phyloP scores from a whole-genome alignment of 2,888 invertebrate genomes.

The Caenorhabditis angaria region DNA sequence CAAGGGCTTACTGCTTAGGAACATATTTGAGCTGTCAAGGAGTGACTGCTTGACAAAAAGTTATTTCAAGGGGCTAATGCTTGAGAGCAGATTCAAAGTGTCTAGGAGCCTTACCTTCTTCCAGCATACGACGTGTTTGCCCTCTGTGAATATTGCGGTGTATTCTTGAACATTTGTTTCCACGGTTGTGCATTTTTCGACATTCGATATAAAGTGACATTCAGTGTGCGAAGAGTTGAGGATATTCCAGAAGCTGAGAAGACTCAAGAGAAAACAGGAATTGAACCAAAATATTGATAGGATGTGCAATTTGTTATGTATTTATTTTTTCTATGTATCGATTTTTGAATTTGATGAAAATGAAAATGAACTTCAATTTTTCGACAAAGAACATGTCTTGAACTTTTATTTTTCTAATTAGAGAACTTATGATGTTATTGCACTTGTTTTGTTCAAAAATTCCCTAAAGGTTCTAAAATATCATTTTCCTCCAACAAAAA shows the following conservation, averaged over 20 bases:
- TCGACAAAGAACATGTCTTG: too few species aligned
- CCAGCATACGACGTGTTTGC: conserved; percentile 71
- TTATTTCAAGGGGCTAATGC: too few species aligned
- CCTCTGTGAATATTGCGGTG: conserved; percentile 68
- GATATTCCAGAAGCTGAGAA: conserved; percentile 13
- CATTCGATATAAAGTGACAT: conserved; percentile 68
- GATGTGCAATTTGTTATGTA: conserved; percentile 5
- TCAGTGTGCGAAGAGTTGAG: conserved; percentile 38
- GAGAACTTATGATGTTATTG: too few species aligned
- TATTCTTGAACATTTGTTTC: conserved; percentile 69
- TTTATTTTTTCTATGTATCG: neutral
- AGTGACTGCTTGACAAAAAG: too few species aligned
- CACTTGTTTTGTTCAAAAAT: too few species aligned
- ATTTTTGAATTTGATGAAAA: neutral
- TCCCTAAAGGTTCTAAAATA: too few species aligned
- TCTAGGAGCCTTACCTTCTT: conserved; percentile 22
- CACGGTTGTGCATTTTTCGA: conserved; percentile 72
- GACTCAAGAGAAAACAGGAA: conserved; percentile 11
- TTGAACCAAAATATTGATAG: conserved; percentile 10
- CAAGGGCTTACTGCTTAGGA: too few species aligned
- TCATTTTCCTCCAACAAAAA: too few species aligned
- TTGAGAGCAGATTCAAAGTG: too few species aligned
- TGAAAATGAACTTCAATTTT: neutral
- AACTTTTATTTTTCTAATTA: too few species aligned
- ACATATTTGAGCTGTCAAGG: too few species aligned